Evolutionary conservation across 2,113 vertebrate species (phyloP), one percentile per base, ranked within the genome.

Genomic region (Plecotus auritus): DNA sequence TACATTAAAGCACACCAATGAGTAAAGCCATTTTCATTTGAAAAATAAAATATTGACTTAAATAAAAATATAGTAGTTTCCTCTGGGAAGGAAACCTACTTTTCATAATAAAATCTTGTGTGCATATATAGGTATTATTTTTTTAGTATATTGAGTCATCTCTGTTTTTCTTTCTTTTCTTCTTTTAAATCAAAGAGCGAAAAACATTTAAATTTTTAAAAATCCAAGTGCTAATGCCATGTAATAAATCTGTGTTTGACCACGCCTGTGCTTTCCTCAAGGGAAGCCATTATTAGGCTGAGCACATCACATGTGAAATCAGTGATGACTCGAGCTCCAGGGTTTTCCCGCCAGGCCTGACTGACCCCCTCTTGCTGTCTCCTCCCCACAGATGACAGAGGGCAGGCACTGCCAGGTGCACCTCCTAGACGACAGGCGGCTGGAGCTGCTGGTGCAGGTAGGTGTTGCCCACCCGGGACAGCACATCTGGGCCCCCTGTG

Each of bases 401-500:
- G 99, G 99, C 91, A 98, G 99, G 90, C 99, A 99, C 96, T 99
- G 99, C 97, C 99, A 99, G 98, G 98, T 99, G 88, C 99, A 99
- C 95, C 99, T 99, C 97, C 99, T 99, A 54, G 99, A 99, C 97
- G 99, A 98, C 96, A 98, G 99, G 96, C 99, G 99, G 95, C 98
- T 99, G 98, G 99, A 99, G 97, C 99, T 99, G 97, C 98, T 99
- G 98, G 99, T 99, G 96, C 99, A 99, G 99, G 99, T 99, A 98
- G 61, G 88, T 80, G 22, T 32, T 0, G 0, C 35, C 49, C 67
- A 2, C 0, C 0, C 0, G n/a, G 1, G 28, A 28, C 16, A 22
- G 14, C 7, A 9, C 40, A 0, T 18, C 28, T 2, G 12, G 4
- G 78, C 32, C 47, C 42, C 66, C 78, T 13, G 30, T 17, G 59